These are phyloP conservation scores for Trichogramma dendrolimi DNA, from an alignment of 2,888 invertebrate genomes.

Conservation along the genomic window DNA sequence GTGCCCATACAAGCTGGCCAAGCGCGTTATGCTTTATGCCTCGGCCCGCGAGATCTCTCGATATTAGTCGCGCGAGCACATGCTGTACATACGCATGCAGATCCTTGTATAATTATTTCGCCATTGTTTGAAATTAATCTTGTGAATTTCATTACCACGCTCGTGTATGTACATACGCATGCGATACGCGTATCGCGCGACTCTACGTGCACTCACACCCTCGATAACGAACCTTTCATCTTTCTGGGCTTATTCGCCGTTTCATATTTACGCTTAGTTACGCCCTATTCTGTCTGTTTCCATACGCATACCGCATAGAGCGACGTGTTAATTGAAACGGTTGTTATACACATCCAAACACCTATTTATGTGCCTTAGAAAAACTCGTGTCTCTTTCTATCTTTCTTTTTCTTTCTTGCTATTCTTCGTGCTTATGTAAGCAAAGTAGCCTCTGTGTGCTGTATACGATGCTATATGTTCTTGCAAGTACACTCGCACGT, in stretches of 20 bases:
- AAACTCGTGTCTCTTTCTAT: too few species aligned
- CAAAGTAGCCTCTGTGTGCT: too few species aligned
- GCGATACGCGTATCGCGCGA: not conserved
- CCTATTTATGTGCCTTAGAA: too few species aligned
- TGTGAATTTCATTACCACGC: constrained; percentile 10
- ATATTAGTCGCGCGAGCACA: not conserved
- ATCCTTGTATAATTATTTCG: constrained; percentile 11
- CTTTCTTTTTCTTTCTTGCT: too few species aligned
- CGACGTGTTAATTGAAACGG: too few species aligned
- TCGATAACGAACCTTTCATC: constrained; percentile 4
- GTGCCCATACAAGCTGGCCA: not conserved
- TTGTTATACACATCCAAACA: too few species aligned
- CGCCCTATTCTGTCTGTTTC: not conserved
- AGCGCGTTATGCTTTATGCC: constrained; percentile 9
- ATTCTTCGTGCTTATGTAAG: too few species aligned
- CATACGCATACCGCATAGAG: too few species aligned
- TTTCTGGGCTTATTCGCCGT: constrained; percentile 13
- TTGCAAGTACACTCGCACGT: too few species aligned
- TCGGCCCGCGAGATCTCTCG: not conserved
- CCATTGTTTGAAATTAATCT: constrained; percentile 26
- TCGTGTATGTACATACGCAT: not conserved
- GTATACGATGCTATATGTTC: too few species aligned
- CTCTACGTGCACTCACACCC: not conserved
- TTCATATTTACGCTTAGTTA: not conserved
- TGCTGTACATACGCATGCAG: too few species aligned